These are phyloP conservation scores for Ladona fulva DNA, from an alignment of 1,140 invertebrate species.

Conservation along the genomic window DNA sequence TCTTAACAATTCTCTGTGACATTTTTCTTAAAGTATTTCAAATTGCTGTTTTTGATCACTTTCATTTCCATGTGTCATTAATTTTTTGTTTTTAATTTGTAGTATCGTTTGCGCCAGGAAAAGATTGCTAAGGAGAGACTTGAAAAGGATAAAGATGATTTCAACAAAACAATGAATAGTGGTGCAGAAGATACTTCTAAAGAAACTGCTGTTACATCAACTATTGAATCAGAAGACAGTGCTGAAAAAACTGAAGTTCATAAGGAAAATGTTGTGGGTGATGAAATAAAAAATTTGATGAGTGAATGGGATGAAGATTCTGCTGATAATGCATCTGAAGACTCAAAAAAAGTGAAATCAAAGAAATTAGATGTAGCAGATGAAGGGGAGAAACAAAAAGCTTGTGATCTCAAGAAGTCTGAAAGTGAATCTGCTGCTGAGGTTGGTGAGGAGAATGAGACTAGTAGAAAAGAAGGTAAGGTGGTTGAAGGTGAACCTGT, in stretches of 20 bases:
- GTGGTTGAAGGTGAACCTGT: conserved; percentile 18
- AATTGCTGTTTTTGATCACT: no score
- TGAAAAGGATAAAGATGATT: background rate
- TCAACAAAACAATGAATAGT: background rate
- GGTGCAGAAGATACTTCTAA: background rate
- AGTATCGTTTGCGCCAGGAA: background rate
- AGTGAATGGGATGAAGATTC: conserved; percentile 26
- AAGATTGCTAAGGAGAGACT: background rate
- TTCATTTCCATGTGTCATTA: no score
- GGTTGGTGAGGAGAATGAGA: background rate
- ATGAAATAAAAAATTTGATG: conserved; percentile 23
- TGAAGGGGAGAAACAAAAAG: background rate
- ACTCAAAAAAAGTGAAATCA: conserved; percentile 17
- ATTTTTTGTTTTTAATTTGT: background rate
- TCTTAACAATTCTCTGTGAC: no score
- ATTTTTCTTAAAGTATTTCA: no score
- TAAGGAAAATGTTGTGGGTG: conserved; percentile 20
- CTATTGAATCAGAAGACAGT: conserved; percentile 19
- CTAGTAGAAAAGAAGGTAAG: conserved; percentile 11
- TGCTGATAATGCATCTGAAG: conserved; percentile 22
- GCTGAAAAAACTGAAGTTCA: background rate
- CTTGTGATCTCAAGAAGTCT: conserved; percentile 15
- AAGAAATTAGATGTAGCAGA: conserved; percentile 18
- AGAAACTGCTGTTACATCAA: background rate
- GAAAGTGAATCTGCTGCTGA: conserved; percentile 21